phyloP scores from a whole-genome alignment of 23 tunicate genomes.

The Ciona savignyi region DNA sequence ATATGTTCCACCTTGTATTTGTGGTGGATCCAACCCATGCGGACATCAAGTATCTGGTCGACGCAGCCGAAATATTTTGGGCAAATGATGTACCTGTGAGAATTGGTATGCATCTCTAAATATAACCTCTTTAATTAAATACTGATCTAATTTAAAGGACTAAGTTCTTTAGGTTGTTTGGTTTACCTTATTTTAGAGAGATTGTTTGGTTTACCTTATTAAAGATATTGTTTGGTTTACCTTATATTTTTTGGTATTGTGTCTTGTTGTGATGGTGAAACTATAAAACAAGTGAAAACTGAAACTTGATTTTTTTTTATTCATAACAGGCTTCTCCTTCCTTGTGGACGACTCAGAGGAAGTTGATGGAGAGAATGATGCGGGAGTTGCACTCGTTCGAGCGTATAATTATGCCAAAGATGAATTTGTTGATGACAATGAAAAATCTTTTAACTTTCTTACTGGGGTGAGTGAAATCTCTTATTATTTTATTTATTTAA shows the following conservation, averaged over 20 bases:
- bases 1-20: constrained; percentile 77
- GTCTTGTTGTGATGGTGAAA: no score
- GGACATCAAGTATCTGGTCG: constrained; percentile 38
- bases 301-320: background rate
- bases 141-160: no score
- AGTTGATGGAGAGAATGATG: constrained; percentile 52
- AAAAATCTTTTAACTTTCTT: constrained; percentile 48
- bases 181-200: no score
- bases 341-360: constrained; percentile 63
- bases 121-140: no score
- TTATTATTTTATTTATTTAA: background rate
- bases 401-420: constrained; percentile 75
- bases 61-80: constrained; percentile 73
- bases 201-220: no score
- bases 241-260: no score
- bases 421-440: constrained; percentile 45
- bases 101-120: constrained; percentile 65
- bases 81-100: constrained; percentile 81
- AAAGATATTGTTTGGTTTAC: no score
- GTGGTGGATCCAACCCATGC: constrained; percentile 49
- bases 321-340: constrained; percentile 59
- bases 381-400: constrained; percentile 82
- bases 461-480: constrained; percentile 35
- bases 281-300: no score
- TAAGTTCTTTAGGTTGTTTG: no score